phyloP scores from a whole-genome alignment of 2,888 invertebrate species.

The Trichopoda pennipes region DNA sequence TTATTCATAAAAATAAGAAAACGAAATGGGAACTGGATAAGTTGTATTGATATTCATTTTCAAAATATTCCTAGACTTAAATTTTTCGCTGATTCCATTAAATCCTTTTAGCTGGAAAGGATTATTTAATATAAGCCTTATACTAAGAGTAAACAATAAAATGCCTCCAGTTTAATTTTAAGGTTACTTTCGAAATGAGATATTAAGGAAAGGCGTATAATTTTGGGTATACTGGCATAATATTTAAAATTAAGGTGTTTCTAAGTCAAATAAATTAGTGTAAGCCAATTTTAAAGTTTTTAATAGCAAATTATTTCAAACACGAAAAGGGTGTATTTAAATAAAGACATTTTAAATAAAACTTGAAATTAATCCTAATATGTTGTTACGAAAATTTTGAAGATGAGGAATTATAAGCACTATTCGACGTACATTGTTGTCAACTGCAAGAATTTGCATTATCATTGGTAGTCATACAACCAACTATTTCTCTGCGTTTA shows the following conservation, averaged over 20 bases:
- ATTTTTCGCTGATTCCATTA: constrained; percentile 50
- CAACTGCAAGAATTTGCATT: too few species aligned
- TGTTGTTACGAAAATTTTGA: too few species aligned
- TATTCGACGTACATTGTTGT: too few species aligned
- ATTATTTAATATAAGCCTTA: constrained; percentile 78
- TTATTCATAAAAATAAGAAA: constrained; percentile 65
- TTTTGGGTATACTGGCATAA: background rate
- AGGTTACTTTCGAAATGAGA: constrained; percentile 14
- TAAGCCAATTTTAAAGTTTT: background rate
- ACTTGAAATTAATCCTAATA: too few species aligned
- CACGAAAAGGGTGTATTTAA: too few species aligned
- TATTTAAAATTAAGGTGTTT: constrained; percentile 34
- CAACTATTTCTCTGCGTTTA: too few species aligned
- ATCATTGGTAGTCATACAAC: too few species aligned
- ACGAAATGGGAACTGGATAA: background rate
- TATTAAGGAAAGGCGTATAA: constrained; percentile 13
- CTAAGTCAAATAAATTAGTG: constrained; percentile 20
- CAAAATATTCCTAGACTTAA: constrained; percentile 14
- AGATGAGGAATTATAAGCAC: too few species aligned
- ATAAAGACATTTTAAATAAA: too few species aligned
- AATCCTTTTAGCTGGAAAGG: constrained; percentile 76
- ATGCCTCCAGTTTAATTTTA: background rate
- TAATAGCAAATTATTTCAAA: background rate
- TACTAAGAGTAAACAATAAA: constrained; percentile 76
- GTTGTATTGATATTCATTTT: constrained; percentile 6